Evolutionary conservation across 2,888 invertebrate genomes (phyloP).

Genomic region (Xanthorhoe designata): DNA sequence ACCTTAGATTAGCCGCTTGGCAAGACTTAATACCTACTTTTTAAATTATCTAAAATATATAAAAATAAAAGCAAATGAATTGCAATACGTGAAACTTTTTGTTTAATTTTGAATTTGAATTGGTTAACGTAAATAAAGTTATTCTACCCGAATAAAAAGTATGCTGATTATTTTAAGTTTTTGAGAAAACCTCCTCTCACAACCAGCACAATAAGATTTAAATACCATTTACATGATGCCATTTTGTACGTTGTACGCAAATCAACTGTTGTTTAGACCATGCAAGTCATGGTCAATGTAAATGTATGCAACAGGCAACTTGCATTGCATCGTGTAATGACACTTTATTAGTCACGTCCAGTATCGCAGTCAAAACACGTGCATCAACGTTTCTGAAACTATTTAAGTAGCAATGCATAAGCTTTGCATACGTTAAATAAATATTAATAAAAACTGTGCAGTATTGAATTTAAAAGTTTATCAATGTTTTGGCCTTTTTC

Average conservation of each 20-base stretch:
- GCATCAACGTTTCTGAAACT: background rate
- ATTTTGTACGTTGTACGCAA: too few species aligned
- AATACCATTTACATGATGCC: too few species aligned
- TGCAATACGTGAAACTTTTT: background rate
- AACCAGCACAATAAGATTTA: too few species aligned
- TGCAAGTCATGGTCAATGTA: too few species aligned
- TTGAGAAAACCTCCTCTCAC: background rate
- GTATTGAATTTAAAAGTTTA: background rate
- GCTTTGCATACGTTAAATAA: background rate
- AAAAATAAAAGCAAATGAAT: too few species aligned
- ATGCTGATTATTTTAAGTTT: background rate
- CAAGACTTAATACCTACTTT: too few species aligned
- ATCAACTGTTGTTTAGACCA: too few species aligned
- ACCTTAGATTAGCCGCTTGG: too few species aligned
- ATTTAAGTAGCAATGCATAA: background rate
- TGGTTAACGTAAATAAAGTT: background rate
- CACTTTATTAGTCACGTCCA: background rate
- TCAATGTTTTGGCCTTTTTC: too few species aligned
- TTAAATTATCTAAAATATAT: too few species aligned
- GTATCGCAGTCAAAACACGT: background rate
- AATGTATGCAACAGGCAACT: too few species aligned
- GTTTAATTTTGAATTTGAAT: background rate
- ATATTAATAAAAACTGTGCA: background rate
- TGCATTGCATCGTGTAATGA: too few species aligned
- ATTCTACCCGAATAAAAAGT: background rate